phyloP scores from a whole-genome alignment of 2,888 invertebrate genomes.

The Loripinus fragilis region DNA sequence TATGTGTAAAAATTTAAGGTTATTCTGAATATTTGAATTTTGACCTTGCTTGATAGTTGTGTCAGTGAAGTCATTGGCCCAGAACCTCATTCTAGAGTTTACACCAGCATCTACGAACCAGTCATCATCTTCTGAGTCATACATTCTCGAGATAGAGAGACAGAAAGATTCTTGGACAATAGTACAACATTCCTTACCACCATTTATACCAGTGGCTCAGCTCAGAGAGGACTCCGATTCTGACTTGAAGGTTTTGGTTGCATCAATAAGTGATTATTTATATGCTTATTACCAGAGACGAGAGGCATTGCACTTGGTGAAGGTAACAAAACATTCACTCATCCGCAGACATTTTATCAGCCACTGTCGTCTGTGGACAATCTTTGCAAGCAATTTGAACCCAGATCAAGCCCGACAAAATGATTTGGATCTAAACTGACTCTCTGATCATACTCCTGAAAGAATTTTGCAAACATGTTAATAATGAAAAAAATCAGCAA shows the following conservation, averaged over 20 bases:
- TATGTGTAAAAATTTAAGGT: no score
- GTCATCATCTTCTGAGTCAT: neutral
- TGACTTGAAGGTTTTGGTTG: neutral
- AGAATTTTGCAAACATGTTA: no score
- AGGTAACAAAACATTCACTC: no score
- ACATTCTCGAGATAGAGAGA: neutral
- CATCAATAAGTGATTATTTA: neutral
- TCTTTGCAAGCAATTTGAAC: no score
- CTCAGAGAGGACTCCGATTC: neutral
- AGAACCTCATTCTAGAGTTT: neutral
- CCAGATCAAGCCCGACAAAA: no score
- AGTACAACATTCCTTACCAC: neutral
- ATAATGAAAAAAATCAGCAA: no score
- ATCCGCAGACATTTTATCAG: neutral
- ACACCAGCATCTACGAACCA: neutral
- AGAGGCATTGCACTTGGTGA: neutral
- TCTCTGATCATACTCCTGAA: no score
- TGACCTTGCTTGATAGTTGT: neutral
- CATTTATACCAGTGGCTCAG: neutral
- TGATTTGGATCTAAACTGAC: no score
- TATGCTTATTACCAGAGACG: constrained; percentile 4
- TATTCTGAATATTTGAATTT: neutral
- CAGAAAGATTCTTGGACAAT: neutral
- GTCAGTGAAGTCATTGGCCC: neutral
- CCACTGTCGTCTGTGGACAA: no score